Evolutionary conservation across 2,113 vertebrate species (phyloP).

Genomic region (Uropsilus gracilis): DNA sequence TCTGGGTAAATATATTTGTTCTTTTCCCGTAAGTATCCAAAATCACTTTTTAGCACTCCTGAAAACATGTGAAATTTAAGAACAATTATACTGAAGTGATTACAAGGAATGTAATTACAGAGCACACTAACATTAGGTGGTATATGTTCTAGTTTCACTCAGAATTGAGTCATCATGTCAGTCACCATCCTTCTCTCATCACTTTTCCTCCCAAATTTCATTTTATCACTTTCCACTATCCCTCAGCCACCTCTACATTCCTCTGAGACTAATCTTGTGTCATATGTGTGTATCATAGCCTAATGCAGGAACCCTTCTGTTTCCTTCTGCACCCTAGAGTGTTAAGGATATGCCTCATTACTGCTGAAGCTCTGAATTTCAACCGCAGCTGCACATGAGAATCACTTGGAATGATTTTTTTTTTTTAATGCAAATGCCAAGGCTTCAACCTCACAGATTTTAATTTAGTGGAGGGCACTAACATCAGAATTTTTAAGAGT

Average conservation of each 20-base stretch:
- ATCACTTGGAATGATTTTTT: background rate
- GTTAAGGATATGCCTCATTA: background rate
- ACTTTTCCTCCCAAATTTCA: background rate
- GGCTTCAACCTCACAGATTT: background rate
- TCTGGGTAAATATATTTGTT: background rate
- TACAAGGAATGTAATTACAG: background rate
- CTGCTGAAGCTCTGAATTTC: background rate
- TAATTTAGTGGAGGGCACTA: background rate
- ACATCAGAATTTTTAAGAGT: background rate
- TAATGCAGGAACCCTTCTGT: background rate
- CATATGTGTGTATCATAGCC: background rate
- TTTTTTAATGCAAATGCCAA: background rate
- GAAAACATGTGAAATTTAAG: background rate
- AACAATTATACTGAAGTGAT: background rate
- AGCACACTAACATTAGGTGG: background rate
- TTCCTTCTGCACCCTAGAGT: background rate
- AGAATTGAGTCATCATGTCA: background rate
- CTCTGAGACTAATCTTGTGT: background rate
- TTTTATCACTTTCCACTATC: background rate
- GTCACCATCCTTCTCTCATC: background rate
- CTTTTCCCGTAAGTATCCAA: background rate
- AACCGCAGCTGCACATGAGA: background rate
- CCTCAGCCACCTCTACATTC: background rate
- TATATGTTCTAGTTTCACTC: background rate
- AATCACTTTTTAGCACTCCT: background rate